phyloP scores from a whole-genome alignment of 2,888 invertebrate species.

The Hemaris fuciformis region DNA sequence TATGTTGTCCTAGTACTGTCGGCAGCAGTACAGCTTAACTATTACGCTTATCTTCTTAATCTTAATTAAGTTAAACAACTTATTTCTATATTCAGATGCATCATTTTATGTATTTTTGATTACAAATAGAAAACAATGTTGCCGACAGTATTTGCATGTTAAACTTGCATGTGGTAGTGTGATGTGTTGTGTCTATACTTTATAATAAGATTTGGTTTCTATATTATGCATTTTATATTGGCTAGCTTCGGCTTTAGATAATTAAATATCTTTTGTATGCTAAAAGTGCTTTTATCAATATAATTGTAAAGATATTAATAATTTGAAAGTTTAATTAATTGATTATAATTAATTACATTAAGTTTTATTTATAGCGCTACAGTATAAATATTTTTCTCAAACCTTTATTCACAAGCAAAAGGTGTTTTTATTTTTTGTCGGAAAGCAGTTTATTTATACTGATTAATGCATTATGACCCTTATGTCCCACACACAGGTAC shows the following conservation, averaged over 20 bases:
- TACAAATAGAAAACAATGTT: neutral
- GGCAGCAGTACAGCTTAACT: slow-evolving; percentile 27
- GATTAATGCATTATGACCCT: neutral
- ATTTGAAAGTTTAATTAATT: neutral
- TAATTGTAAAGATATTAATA: neutral
- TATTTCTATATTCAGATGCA: no score
- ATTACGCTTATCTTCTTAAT: no score
- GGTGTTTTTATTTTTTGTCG: neutral
- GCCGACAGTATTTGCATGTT: neutral
- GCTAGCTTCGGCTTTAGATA: neutral
- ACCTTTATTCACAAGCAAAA: neutral
- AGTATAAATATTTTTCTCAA: no score
- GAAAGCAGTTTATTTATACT: neutral
- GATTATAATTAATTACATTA: neutral
- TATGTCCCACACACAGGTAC: slow-evolving; percentile 84
- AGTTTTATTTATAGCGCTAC: neutral
- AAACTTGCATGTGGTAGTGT: neutral
- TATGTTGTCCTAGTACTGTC: slow-evolving; percentile 30
- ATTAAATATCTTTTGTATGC: neutral
- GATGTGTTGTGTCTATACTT: neutral
- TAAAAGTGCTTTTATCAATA: neutral
- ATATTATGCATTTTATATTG: neutral
- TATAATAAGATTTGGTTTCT: neutral
- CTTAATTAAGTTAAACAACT: no score
- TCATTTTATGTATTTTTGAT: no score